These are phyloP conservation scores for Orchestia grillus DNA, from an alignment of 1,140 invertebrate genomes.

Conservation along the genomic window DNA sequence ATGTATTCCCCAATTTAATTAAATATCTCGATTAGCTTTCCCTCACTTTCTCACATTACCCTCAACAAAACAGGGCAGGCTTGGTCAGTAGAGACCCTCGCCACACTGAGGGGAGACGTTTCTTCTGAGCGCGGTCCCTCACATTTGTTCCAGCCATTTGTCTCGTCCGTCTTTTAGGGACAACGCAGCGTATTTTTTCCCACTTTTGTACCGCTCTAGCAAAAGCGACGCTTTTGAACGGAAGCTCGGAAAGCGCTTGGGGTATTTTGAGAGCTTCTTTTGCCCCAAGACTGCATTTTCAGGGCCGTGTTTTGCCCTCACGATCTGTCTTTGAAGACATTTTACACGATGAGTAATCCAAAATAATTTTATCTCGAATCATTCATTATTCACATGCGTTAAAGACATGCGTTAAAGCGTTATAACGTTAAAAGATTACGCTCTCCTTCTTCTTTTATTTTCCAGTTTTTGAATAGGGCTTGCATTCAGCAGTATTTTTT, in stretches of 20 bases:
- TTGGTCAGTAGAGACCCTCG: constrained; percentile 5
- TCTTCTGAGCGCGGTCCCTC: not conserved
- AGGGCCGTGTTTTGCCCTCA: no score
- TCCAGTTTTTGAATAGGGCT: no score
- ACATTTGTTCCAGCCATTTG: constrained; percentile 5
- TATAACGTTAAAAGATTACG: no score
- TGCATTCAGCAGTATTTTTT: no score
- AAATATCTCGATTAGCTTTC: not conserved
- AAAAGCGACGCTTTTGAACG: constrained; percentile 2
- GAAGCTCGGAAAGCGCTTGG: not conserved
- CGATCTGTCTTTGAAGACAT: no score
- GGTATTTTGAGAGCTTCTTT: not conserved
- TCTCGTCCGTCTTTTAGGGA: constrained; percentile 30
- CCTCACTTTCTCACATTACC: not conserved
- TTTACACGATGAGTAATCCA: no score
- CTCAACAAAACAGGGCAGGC: not conserved
- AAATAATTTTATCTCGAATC: no score
- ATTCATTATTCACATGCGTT: no score
- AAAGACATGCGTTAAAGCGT: no score
- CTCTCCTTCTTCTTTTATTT: no score
- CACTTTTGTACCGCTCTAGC: not conserved
- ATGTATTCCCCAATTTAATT: not conserved
- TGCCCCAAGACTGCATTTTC: no score
- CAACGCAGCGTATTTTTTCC: constrained; percentile 18
- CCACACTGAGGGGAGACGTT: constrained; percentile 15